Conservation (phyloP, 2,888 invertebrate genomes). For the Diogma glabrata region DNA sequence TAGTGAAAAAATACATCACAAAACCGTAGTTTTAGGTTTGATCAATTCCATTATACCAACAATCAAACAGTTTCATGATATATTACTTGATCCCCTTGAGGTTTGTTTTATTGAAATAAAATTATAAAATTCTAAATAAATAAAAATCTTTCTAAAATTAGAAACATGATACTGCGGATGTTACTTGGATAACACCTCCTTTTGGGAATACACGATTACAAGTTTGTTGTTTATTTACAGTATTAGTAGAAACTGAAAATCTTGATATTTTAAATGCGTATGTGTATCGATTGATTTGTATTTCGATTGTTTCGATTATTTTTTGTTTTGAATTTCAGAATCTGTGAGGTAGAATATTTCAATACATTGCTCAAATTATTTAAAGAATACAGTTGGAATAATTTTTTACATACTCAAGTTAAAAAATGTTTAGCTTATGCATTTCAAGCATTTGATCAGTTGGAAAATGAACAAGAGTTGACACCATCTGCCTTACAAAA, state of each 20-base stretch:
- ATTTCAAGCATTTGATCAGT: constrained; percentile 36
- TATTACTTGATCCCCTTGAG: constrained; percentile 56
- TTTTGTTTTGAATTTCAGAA: constrained; percentile 21
- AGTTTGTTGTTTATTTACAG: constrained; percentile 66
- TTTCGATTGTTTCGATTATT: constrained; percentile 10
- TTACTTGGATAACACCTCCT: constrained; percentile 58
- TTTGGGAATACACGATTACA: constrained; percentile 71
- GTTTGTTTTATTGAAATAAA: constrained; percentile 31
- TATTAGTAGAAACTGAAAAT: constrained; percentile 61
- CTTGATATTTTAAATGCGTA: constrained; percentile 57
- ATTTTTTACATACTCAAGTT: constrained; percentile 88
- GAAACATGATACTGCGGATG: constrained; percentile 10
- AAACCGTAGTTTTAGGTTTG: constrained; percentile 48
- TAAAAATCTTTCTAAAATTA: too few relatives aligned
- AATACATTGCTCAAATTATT: constrained; percentile 68
- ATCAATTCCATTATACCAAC: constrained; percentile 51
- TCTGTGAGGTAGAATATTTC: constrained; percentile 43
- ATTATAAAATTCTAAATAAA: constrained; percentile 8
- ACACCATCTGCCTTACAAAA: constrained; percentile 40
- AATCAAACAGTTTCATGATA: constrained; percentile 55
- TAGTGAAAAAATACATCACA: constrained; percentile 45
- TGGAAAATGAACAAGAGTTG: constrained; percentile 29
- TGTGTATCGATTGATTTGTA: constrained; percentile 23
- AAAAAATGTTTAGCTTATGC: constrained; percentile 66
- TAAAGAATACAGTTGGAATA: constrained; percentile 85